These are phyloP conservation scores for Dasyprocta punctata DNA, from an alignment of 2,113 vertebrate genomes.

Conservation along the genomic window DNA sequence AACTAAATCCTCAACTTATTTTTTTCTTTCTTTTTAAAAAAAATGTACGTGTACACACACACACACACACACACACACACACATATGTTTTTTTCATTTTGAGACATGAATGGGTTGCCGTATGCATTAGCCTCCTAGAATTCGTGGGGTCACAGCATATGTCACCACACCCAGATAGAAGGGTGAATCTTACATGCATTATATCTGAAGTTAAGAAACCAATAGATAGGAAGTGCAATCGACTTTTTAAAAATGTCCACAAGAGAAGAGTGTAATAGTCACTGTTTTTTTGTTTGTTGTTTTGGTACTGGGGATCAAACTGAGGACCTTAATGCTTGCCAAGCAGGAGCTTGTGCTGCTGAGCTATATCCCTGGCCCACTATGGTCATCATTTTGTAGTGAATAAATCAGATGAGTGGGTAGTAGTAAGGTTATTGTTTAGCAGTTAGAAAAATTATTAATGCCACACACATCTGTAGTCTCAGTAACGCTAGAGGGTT, in stretches of 20 bases:
- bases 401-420: neutral
- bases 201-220: neutral
- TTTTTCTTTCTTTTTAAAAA: neutral
- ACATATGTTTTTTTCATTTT: neutral
- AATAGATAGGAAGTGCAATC: constrained; percentile 10
- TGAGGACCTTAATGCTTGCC: too few species aligned
- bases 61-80: too few species aligned
- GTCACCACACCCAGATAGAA: neutral
- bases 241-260: neutral
- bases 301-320: too few species aligned
- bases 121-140: neutral
- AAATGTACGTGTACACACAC: too few species aligned
- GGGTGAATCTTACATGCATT: neutral
- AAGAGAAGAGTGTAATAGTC: neutral
- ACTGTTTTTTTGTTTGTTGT: neutral
- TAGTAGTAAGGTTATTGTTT: constrained; percentile 10
- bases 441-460: constrained; percentile 9
- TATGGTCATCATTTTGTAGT: neutral
- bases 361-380: too few species aligned
- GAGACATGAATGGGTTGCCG: too few species aligned
- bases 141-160: neutral
- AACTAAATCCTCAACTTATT: neutral
- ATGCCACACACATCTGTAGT: neutral
- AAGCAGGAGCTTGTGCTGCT: too few species aligned
- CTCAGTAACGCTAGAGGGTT: neutral